Evolutionary conservation across 2,888 invertebrate genomes (phyloP), one percentile per base, ranked within the genome.

Genomic region (Allacma fusca): DNA sequence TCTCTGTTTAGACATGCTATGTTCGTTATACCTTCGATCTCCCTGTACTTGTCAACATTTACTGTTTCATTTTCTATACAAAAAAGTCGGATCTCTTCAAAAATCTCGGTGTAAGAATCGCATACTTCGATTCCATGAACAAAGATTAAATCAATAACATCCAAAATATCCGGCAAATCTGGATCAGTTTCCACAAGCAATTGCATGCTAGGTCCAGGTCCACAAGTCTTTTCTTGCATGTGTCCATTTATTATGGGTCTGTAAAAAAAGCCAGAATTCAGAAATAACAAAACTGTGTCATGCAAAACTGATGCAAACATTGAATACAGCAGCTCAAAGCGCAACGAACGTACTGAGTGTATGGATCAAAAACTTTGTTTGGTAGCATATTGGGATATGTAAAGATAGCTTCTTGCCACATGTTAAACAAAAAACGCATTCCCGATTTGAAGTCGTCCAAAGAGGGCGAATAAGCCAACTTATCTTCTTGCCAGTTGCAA

Each of bases 191-290:
- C 89, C 85, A 95, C 88, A 73, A 94, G 89, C 83, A 91, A 91
- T 59, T 89, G 88, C 43, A 95, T 87, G 79, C 91, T 90, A 0
- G 95, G 94, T 0, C 94, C 91, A 34, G 89, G 88, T 1, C 93
- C 93, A 76, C 92, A 92, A 0, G 92, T 90, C 86, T 93, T 90
- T 64, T 93, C 92, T 83, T 94, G 93, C 85, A 91, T 90, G 85
- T 93, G 92, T 23, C 92, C 93, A 89, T 95, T 94, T 80, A 96
- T 92, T 23, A 92, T 90, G 0, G 95, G 95, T 78, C 93, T 92
- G 83, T 68, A 86, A 86, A 72, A 75, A 21, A 28, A 12, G 9
- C 4, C 57, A 57, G 16, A 57, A 19, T 43, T 13, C 44, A n/a
- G n/a, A n/a, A n/a, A n/a, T n/a, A n/a, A n/a, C n/a, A n/a, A n/a